A percentile compares a stretch with the other conserved stretches of the same genome.
phyloP scores from a whole-genome alignment of 1,140 invertebrate species.

The Littorina saxatilis region DNA sequence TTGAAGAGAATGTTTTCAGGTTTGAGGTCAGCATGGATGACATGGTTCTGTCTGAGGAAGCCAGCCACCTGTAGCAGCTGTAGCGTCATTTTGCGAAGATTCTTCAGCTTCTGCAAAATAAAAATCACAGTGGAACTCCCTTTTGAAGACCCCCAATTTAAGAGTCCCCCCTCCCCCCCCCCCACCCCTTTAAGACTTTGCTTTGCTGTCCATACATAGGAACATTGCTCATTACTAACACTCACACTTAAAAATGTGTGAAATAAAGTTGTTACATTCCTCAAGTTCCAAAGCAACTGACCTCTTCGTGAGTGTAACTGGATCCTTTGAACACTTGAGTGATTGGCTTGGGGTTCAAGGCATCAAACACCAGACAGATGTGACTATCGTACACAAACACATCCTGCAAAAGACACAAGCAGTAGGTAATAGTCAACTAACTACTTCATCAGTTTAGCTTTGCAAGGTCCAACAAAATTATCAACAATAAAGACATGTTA shows the following conservation, averaged over 20 bases:
- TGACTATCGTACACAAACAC: slow-evolving; percentile 70
- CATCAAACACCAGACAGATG: slow-evolving; percentile 73
- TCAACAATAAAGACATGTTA: background rate
- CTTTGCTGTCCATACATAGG: background rate
- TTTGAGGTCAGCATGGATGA: slow-evolving; percentile 76
- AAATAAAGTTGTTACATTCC: too few relatives aligned
- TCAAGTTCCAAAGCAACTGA: too few relatives aligned
- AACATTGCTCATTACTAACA: too few relatives aligned
- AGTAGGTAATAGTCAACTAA: slow-evolving; percentile 19
- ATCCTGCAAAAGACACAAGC: slow-evolving; percentile 61
- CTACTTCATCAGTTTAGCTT: background rate
- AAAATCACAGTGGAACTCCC: too few relatives aligned
- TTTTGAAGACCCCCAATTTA: too few relatives aligned
- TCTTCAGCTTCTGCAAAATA: slow-evolving; percentile 40
- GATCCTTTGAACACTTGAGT: slow-evolving; percentile 45
- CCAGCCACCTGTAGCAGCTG: slow-evolving; percentile 70
- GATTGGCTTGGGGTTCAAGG: slow-evolving; percentile 64
- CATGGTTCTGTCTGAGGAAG: slow-evolving; percentile 73
- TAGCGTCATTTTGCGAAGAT: slow-evolving; percentile 66
- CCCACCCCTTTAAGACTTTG: background rate
- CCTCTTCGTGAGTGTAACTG: slow-evolving; percentile 29
- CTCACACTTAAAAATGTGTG: slow-evolving; percentile 4
- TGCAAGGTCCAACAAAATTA: background rate
- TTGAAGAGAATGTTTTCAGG: slow-evolving; percentile 76
- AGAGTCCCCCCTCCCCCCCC: too few relatives aligned